Base-by-base conservation (phyloP, 2,888 invertebrate genomes). In the Xylophagus ater region DNA sequence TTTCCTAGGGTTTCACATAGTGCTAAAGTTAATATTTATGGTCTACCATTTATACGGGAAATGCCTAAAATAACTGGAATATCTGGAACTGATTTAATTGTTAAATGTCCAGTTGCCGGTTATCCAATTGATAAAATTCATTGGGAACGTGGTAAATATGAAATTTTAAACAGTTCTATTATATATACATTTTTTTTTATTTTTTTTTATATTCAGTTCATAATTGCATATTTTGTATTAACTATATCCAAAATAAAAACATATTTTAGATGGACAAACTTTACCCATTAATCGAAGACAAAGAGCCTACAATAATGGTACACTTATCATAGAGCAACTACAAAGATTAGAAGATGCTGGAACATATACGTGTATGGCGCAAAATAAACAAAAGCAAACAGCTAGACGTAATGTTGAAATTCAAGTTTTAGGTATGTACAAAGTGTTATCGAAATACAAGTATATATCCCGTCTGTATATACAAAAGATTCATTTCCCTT, bases 41-140 rank as follows among this genome's bases (percentile, higher is more conserved):
- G 87, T 14, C 68, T 82, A 49, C 89, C 88, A 29, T 87, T 77
- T 57, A 86, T 89, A 53, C 70, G 89, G 28, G 81, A 82, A 60
- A 88, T 89, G 86, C 82, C 85, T 23, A 84, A 84, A 68, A 80
- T 87, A 47, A 86, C 83, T 7, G 88, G 87, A 6, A 81, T 89
- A 21, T 85, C 88, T 24, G 89, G 88, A 29, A 80, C 72, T 52
- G 83, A 82, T 61, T 72, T 89, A 57, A 72, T 81, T 56, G 82
- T 89, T 59, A 86, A 87, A 67, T 89, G 89, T 59, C 88, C 88
- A 7, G 88, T 85, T 14, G 88, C 87, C 40, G 89, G 89, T 23
- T 88, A 82, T 65, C 88, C 89, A 18, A 87, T 89, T 49, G 82
- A 85, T 59, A 75, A 79, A 47, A 81, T 88, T 54, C 80, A 78